These are phyloP conservation scores for Synergus itoensis DNA, from an alignment of 2,888 invertebrate genomes.

Conservation along the genomic window DNA sequence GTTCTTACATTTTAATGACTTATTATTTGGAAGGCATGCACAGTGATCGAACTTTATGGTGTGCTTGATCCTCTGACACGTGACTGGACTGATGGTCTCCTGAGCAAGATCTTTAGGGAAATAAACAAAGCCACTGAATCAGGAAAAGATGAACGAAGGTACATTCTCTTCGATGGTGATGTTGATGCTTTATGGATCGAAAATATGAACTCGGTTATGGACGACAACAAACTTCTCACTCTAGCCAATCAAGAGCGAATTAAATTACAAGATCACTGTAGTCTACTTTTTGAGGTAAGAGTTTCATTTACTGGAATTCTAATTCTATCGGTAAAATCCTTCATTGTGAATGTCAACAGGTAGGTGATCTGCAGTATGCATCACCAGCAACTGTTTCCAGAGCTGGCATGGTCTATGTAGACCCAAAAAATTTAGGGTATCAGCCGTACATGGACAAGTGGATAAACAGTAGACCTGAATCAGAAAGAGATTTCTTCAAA, in stretches of 20 bases:
- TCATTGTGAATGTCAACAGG: constrained; percentile 77
- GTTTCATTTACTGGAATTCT: neutral
- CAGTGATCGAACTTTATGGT: constrained; percentile 94
- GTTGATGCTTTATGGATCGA: constrained; percentile 97
- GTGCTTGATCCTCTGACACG: constrained; percentile 90
- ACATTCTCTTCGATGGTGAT: constrained; percentile 95
- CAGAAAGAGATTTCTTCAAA: constrained; percentile 77
- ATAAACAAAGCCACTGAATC: constrained; percentile 87
- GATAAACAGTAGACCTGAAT: constrained; percentile 81
- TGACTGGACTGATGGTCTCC: constrained; percentile 95
- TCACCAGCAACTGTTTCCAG: constrained; percentile 96
- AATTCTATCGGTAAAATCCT: neutral
- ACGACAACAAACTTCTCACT: constrained; percentile 93
- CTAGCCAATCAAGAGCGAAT: constrained; percentile 95
- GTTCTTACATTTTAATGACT: neutral
- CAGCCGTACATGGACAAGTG: constrained; percentile 93
- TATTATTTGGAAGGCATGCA: constrained; percentile 83
- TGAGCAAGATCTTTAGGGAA: constrained; percentile 94
- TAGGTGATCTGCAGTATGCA: constrained; percentile 92
- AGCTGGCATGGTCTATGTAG: constrained; percentile 96
- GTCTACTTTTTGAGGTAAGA: constrained; percentile 89
- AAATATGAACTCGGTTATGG: constrained; percentile 99
- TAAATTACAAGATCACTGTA: constrained; percentile 88
- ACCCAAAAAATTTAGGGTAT: constrained; percentile 93
- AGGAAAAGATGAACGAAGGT: constrained; percentile 85